These are phyloP conservation scores for Pantherophis alleghaniensis DNA, from an alignment of 2,797 vertebrate species.

Conservation along the genomic window DNA sequence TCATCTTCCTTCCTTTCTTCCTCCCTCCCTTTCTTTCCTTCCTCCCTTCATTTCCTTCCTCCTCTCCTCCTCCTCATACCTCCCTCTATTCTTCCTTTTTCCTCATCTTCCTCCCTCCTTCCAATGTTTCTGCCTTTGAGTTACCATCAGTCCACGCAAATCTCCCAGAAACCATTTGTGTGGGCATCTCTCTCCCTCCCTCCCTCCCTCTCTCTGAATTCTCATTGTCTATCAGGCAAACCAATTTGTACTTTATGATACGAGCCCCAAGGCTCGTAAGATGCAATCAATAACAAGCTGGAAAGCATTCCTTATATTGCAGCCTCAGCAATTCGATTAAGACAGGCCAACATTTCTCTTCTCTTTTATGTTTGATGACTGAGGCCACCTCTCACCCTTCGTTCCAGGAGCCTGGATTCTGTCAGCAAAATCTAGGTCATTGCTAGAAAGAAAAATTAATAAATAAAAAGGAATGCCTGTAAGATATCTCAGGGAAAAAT, in stretches of 20 bases:
- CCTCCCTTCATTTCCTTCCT: not conserved
- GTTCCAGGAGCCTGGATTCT: not conserved
- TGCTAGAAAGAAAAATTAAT: not conserved
- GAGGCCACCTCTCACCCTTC: not conserved
- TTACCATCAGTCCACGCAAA: not conserved
- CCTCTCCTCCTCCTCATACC: not conserved
- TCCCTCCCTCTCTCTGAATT: not conserved
- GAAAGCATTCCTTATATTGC: no score
- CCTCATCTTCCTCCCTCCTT: not conserved
- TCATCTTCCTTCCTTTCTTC: no score
- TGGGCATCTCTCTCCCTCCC: not conserved
- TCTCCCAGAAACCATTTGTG: not conserved
- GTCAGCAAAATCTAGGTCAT: not conserved
- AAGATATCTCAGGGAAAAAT: no score
- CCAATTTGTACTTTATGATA: not conserved
- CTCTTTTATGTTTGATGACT: not conserved
- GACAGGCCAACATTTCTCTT: no score
- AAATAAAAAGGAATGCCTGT: not conserved
- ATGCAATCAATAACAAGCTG: not conserved
- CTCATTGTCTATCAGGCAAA: not conserved
- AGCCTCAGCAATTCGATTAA: not conserved
- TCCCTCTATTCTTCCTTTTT: not conserved
- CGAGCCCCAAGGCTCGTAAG: not conserved
- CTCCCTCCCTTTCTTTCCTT: no score
- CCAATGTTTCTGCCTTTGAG: not conserved